Conservation (phyloP, 2,797 vertebrate genomes). For the Natrix natrix region DNA sequence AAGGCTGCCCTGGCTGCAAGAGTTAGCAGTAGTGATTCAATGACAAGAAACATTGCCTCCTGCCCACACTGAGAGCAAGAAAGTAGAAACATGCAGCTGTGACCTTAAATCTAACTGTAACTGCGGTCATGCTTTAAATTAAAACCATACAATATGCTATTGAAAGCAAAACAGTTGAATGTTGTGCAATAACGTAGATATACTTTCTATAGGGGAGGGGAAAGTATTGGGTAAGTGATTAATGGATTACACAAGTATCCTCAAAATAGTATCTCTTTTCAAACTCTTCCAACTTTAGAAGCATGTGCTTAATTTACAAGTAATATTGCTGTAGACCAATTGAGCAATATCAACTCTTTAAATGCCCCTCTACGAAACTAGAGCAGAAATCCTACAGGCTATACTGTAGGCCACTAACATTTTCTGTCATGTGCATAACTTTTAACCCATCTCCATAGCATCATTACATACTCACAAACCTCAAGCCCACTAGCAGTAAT, state of each 20-base stretch:
- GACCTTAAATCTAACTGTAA: slow-evolving; percentile 45
- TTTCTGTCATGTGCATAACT: slow-evolving; percentile 52
- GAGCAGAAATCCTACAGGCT: slow-evolving; percentile 54
- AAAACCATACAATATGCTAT: slow-evolving; percentile 59
- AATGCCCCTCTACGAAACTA: slow-evolving; percentile 56
- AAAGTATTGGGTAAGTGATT: slow-evolving; percentile 65
- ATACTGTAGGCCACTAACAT: slow-evolving; percentile 46
- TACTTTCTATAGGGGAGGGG: slow-evolving; percentile 45
- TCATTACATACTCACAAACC: slow-evolving; percentile 52
- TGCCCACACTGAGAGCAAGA: slow-evolving; percentile 49
- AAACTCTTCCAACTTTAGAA: slow-evolving; percentile 48
- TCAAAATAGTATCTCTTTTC: slow-evolving; percentile 46
- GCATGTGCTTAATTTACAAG: slow-evolving; percentile 52
- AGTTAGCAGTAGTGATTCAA: slow-evolving; percentile 61
- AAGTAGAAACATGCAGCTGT: slow-evolving; percentile 68
- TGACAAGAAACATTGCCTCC: slow-evolving; percentile 50
- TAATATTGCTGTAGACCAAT: slow-evolving; percentile 54
- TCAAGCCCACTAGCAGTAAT: slow-evolving; percentile 64
- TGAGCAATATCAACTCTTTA: slow-evolving; percentile 55
- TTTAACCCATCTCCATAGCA: slow-evolving; percentile 54
- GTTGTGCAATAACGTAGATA: slow-evolving; percentile 56
- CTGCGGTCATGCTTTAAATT: slow-evolving; percentile 58
- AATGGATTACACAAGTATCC: slow-evolving; percentile 57
- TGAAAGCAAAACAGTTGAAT: slow-evolving; percentile 60
- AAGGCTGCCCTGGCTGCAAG: slow-evolving; percentile 65